Conservation (phyloP, 2,888 invertebrate genomes). For the Drosophila borborema region DNA sequence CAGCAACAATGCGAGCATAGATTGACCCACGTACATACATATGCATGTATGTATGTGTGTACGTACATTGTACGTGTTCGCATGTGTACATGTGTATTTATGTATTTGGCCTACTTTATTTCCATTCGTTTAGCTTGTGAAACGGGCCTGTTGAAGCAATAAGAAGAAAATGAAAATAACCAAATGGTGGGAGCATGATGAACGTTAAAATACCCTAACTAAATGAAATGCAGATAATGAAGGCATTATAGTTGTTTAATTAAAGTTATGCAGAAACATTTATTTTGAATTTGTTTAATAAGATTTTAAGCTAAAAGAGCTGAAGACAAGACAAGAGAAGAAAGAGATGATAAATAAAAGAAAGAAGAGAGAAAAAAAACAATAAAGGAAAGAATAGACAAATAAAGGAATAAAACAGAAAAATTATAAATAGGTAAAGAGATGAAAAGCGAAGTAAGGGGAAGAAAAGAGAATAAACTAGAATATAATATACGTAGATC, state of each 20-base stretch:
- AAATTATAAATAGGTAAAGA: not conserved
- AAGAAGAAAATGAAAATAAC: constrained; percentile 33
- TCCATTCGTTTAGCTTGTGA: constrained; percentile 70
- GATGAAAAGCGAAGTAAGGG: not conserved
- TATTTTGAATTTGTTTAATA: too few relatives aligned
- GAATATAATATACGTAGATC: too few relatives aligned
- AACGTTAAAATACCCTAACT: constrained; percentile 27
- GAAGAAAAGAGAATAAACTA: not conserved
- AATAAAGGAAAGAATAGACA: too few relatives aligned
- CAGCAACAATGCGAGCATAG: constrained; percentile 50
- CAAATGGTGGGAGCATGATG: not conserved
- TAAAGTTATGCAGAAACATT: not conserved
- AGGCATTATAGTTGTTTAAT: not conserved
- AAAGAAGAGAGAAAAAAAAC: too few relatives aligned
- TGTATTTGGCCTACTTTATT: constrained; percentile 71
- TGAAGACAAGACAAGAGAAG: too few relatives aligned
- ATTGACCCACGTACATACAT: constrained; percentile 44
- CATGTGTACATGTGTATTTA: constrained; percentile 38
- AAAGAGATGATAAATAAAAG: too few relatives aligned
- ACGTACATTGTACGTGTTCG: constrained; percentile 2
- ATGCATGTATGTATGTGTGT: constrained; percentile 31
- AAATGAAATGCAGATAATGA: not conserved
- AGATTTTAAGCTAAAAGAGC: too few relatives aligned
- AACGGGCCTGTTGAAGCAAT: constrained; percentile 35
- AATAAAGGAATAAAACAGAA: not conserved